A percentile compares a stretch with the other conserved stretches of the same genome.
phyloP scores from a whole-genome alignment of 2,888 invertebrate species.

The Yponomeuta cagnagella region DNA sequence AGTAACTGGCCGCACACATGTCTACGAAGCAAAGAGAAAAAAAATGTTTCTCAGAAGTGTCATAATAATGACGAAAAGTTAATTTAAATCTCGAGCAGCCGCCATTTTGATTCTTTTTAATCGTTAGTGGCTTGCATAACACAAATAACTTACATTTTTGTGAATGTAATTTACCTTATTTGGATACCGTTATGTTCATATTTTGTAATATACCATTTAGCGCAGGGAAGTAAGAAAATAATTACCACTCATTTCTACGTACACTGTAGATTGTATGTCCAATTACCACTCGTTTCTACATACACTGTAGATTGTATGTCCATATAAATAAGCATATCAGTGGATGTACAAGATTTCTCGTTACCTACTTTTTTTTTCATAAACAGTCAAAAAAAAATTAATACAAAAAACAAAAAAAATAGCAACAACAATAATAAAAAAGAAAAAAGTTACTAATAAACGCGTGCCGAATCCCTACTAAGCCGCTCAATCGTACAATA shows the following conservation, averaged over 20 bases:
- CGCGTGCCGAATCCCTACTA: background rate
- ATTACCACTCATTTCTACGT: background rate
- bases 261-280: background rate
- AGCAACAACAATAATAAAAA: no score
- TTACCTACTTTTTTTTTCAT: background rate
- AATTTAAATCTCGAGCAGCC: background rate
- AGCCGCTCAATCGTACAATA: background rate
- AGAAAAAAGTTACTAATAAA: no score
- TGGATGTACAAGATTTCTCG: background rate
- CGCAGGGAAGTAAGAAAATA: background rate
- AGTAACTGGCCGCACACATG: background rate
- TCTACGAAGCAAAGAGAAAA: background rate
- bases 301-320: background rate
- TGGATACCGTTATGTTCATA: background rate
- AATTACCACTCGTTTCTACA: background rate
- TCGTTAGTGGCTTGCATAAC: background rate
- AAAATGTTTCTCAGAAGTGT: background rate
- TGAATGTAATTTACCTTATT: background rate
- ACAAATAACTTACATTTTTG: background rate
- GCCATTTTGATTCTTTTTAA: background rate
- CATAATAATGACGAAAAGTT: background rate
- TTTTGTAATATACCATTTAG: background rate
- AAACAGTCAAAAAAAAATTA: no score
- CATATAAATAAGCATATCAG: background rate
- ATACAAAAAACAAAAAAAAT: no score